Evolutionary conservation across 2,797 vertebrate genomes (phyloP).

Genomic region (Taeniopygia guttata): DNA sequence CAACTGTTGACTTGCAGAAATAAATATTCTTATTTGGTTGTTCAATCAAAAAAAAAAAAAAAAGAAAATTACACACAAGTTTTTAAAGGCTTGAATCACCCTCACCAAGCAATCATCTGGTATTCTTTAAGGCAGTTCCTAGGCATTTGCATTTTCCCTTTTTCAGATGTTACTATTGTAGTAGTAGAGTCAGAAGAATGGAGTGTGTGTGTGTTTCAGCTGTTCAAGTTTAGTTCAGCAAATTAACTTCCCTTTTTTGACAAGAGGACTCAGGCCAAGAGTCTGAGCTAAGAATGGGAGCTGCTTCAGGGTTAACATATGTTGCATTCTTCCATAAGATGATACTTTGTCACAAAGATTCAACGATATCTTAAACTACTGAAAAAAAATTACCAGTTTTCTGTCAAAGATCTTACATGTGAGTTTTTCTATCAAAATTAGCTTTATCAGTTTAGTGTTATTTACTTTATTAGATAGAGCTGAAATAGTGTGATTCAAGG

Average conservation of each 20-base stretch:
- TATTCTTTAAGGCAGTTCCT: not conserved
- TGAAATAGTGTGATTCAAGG: not conserved
- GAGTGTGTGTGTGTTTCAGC: not conserved
- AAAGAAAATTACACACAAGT: not conserved
- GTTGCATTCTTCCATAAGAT: not conserved
- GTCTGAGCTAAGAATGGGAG: not conserved
- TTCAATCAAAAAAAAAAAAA: not conserved
- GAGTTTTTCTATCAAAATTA: not conserved
- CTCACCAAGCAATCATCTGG: not conserved
- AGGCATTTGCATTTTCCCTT: not conserved
- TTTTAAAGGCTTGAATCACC: not conserved
- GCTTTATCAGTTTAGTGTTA: not conserved
- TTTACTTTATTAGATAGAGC: not conserved
- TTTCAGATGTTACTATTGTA: not conserved
- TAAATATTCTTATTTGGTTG: not conserved
- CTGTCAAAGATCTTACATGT: not conserved
- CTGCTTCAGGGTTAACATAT: not conserved
- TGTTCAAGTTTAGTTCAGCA: not conserved
- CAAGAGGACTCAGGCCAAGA: not conserved
- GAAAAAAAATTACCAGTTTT: not conserved
- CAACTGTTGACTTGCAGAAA: not conserved
- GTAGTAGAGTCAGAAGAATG: not conserved
- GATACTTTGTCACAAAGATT: not conserved
- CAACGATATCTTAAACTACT: not conserved
- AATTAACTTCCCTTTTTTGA: not conserved